Base-by-base conservation (phyloP, 2,113 vertebrate species). In the Motacilla alba region DNA sequence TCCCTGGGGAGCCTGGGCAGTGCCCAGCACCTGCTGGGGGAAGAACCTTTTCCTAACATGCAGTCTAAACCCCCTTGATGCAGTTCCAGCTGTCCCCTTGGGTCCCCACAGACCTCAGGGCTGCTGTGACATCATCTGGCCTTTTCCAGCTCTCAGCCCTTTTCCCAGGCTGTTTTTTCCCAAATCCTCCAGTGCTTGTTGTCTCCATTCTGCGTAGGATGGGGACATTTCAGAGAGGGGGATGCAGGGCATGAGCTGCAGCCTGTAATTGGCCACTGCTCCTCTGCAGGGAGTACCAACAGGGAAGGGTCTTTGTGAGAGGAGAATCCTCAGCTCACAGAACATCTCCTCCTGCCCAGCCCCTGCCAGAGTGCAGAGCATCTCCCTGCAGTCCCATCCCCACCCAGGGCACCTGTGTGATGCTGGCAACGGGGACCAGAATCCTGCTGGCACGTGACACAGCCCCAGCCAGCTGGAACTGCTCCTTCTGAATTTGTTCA, bases 201-300 rank as follows among this genome's bases (percentile, higher is more conserved):
- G 31, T 18, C 63, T 86, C 64, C n/a, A 41, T 30, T n/a, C 68
- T 46, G 22, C 17, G 46, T 10, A 66, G 41, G 37, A 44, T 3
- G 10, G 22, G 22, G 41, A 68, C 0, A 10, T 22, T 39, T 39
- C n/a, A 28, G 63, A 26, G 47, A 1, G 0, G 47, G 41, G 28
- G 30, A 68, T 9, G 21, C 35, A 88, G n/a, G 33, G 46, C 68
- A 67, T 3, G 50, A 60, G 49, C 58, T 43, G 44, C 56, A 83
- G 39, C 28, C 39, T 43, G 33, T 7, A 33, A 37, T 7, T 0
- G 0, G 33, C 18, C 58, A 68, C 44, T 31, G 9, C 72, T 56
- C 16, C 35, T 24, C 49, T 44, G 27, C 0, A 0, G 4, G 26
- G 7, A 28, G 9, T 31, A 37, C 18, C 41, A 53, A 15, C 1